These are phyloP conservation scores for Panzeria rudis DNA, from an alignment of 2,888 invertebrate species.

Conservation along the genomic window DNA sequence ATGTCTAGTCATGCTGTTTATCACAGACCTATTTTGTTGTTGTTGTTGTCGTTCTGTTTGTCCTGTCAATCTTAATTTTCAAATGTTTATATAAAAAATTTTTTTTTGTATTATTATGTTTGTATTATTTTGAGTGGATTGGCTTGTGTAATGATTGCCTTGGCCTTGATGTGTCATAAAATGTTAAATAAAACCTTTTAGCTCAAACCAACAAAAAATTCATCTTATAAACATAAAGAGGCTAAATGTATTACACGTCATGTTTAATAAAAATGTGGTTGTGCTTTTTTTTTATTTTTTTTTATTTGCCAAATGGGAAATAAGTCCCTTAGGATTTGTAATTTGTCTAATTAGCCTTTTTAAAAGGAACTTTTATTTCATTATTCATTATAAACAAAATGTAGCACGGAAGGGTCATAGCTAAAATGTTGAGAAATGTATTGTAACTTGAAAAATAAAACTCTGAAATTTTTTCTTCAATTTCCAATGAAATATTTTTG, in stretches of 20 bases:
- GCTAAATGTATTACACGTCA: not conserved
- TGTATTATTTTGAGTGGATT: not conserved
- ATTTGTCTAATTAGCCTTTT: not conserved
- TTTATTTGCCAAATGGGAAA: not conserved
- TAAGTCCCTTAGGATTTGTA: not conserved
- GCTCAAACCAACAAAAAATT: not conserved
- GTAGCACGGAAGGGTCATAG: no score
- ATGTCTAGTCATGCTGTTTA: slow-evolving; percentile 48
- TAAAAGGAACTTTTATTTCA: not conserved
- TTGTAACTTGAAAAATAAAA: no score
- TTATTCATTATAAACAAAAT: not conserved
- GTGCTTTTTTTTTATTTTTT: not conserved
- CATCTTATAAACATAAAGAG: not conserved
- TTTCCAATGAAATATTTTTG: no score
- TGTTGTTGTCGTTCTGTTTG: not conserved
- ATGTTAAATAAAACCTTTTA: slow-evolving; percentile 2
- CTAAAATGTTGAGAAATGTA: no score
- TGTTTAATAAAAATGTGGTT: not conserved
- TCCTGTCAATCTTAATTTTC: slow-evolving; percentile 44
- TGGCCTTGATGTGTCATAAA: slow-evolving; percentile 53
- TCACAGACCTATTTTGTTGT: not conserved
- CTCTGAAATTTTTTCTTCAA: no score
- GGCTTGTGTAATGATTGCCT: slow-evolving; percentile 29
- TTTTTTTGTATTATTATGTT: not conserved
- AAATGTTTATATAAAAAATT: slow-evolving; percentile 41